phyloP scores from a whole-genome alignment of 2,888 invertebrate genomes.

The Augiades crinisus region DNA sequence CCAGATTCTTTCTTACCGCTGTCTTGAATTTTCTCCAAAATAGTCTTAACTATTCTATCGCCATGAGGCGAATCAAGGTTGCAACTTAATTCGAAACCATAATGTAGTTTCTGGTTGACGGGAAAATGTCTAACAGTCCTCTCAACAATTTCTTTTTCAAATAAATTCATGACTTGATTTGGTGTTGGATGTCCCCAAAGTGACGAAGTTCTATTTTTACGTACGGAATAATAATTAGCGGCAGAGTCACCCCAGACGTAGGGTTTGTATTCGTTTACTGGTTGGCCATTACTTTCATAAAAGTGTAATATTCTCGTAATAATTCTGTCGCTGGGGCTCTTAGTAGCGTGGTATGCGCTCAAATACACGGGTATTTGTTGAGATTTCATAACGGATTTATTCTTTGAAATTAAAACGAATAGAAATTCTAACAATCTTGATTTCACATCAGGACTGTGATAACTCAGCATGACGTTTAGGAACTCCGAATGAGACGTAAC shows the following conservation, averaged over 20 bases:
- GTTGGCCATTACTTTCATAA: slow-evolving; percentile 85
- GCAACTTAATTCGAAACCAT: slow-evolving; percentile 56
- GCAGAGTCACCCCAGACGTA: slow-evolving; percentile 93
- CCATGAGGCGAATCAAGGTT: slow-evolving; percentile 29
- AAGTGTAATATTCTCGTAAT: slow-evolving; percentile 84
- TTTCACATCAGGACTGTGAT: slow-evolving; percentile 72
- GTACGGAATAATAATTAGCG: slow-evolving; percentile 87
- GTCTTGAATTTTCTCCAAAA: slow-evolving; percentile 47
- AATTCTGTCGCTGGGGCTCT: slow-evolving; percentile 85
- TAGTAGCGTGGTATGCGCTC: slow-evolving; percentile 89
- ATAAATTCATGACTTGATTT: slow-evolving; percentile 86
- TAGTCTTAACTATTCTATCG: slow-evolving; percentile 36
- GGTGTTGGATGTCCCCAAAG: slow-evolving; percentile 87
- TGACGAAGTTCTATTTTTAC: slow-evolving; percentile 74
- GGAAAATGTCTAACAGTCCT: slow-evolving; percentile 88
- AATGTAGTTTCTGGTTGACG: slow-evolving; percentile 80
- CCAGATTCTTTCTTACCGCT: slow-evolving; percentile 38
- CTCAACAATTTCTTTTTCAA: slow-evolving; percentile 83
- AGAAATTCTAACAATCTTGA: slow-evolving; percentile 85
- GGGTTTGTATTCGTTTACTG: slow-evolving; percentile 86
- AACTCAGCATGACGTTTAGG: slow-evolving; percentile 84
- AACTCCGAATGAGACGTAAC: slow-evolving; percentile 89
- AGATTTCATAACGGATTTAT: slow-evolving; percentile 83
- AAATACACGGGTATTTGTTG: slow-evolving; percentile 88
- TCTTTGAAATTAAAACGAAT: slow-evolving; percentile 82